Base-by-base conservation (phyloP, 2,113 vertebrate genomes). In the Scalopus aquaticus region DNA sequence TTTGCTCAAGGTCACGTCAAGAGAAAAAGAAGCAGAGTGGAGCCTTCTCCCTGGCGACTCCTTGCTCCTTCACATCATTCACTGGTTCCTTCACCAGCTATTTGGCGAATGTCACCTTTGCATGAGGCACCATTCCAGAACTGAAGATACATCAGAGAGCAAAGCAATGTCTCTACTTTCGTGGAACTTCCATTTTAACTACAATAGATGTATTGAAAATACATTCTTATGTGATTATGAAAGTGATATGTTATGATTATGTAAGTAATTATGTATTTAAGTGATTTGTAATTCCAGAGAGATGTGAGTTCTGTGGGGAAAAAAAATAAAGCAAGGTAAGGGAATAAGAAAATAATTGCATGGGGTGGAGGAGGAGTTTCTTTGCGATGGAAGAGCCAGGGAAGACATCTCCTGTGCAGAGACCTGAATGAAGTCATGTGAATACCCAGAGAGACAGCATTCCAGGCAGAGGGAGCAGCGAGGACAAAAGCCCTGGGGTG, bases 141-240 rank as follows among this genome's bases (percentile, higher is more conserved):
- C 78, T 67, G 28, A 88, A 17, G 12, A 30, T 35, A 54, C 13
- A 11, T 70, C 32, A 19, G 39, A 79, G 37, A 54, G 22, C 54
- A 86, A 90, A 87, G 42, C 35, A 54, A 62, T 22, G 3, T 49
- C 35, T 95, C 90, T 87, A 72, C 39, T 56, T 30, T 86, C 78
- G 51, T 10, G 39, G 42, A 88, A 62, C 74, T 80, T 72, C 16
- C 58, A 64, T 78, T 88, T 81, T 46, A 58, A 42, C 42, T 82
- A 70, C 24, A 54, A 49, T 11, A 81, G n/a, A 46, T 51, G 70
- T 94, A 81, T 86, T 26, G 46, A 93, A 93, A 93, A 86, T 62
- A 94, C 67, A 12, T 69, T 56, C 7, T 67, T 88, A 49, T 10
- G 65, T 89, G 80, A 78, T 37, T 22, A 56, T 56, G 54, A 19